Conservation (phyloP, 2,797 vertebrate genomes). For the Petrocephalus sullivani region DNA sequence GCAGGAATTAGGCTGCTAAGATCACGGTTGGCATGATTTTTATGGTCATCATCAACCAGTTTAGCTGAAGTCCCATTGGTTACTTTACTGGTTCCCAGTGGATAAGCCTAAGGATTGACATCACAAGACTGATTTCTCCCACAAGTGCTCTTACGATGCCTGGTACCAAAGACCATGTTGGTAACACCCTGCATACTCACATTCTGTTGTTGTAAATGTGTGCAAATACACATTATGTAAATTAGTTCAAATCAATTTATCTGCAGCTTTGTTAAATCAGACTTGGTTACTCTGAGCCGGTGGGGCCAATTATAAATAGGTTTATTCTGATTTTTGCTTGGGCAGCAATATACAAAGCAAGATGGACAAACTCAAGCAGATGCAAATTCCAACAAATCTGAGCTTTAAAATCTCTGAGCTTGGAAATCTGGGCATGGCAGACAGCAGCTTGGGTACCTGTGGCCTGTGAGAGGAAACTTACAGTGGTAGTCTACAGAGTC, state of each 20-base stretch:
- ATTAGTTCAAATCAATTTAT: not conserved
- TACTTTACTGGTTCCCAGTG: not conserved
- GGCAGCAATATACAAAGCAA: not conserved
- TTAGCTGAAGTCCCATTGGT: not conserved
- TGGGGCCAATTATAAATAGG: not conserved
- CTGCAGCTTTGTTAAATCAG: not conserved
- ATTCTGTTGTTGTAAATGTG: not conserved
- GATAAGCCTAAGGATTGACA: not conserved
- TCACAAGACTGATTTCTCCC: not conserved
- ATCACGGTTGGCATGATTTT: not conserved
- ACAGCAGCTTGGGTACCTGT: not conserved
- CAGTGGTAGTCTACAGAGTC: slow-evolving; percentile 86
- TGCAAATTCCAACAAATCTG: slow-evolving; percentile 19
- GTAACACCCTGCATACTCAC: not conserved
- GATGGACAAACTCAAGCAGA: not conserved
- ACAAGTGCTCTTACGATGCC: not conserved
- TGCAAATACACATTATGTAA: not conserved
- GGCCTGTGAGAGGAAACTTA: slow-evolving; percentile 60
- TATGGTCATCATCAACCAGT: not conserved
- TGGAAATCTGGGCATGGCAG: slow-evolving; percentile 15
- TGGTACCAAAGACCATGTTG: not conserved
- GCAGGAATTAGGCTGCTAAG: not conserved
- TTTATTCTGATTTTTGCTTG: not conserved
- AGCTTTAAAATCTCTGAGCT: slow-evolving; percentile 23
- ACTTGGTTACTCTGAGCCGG: not conserved